Evolutionary conservation across 2,797 vertebrate genomes (phyloP), one percentile per base, ranked within the genome.

Genomic region (Characodon lateralis): DNA sequence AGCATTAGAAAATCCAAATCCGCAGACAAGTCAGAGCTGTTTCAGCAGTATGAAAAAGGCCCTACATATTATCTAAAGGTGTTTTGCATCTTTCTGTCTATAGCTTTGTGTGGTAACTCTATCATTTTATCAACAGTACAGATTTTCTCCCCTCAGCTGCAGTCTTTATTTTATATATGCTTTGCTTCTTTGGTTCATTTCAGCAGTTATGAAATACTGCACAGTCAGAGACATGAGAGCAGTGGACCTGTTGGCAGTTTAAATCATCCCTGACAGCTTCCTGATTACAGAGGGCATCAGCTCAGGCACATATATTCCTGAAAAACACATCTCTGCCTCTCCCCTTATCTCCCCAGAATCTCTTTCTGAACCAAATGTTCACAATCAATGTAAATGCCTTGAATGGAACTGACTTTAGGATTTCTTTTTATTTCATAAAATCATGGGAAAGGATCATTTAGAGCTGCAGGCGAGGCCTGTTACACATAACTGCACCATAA

Each of bases 241-340:
- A 82, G 76, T 31, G 46, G 78, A 77, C 43, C 82, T 41, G 66
- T 81, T 78, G 73, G 18, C 81, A 75, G 86, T 81, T 89, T 90
- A 84, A 85, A 92, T 91, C 86, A 92, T 88, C 65, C 83, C 81
- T 91, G 92, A 87, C 93, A 93, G 83, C 68, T 87, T 82, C 41
- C 78, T 92, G 90, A 94, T 93, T 80, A 85, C 43, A 82, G 68
- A 76, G 80, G 61, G 85, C 87, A 84, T 91, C 86, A 70, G 76
- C 73, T 73, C 77, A 50, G 46, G 3, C 77, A 41, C 8, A 68
- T 58, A 55, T 56, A 56, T 41, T 66, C 71, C 61, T 86, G 78
- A 65, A 74, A 77, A 83, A 88, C 72, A 56, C 83, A 83, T 76
- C 72, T 81, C 65, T 71, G 74, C 74, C 31, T 73, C 24, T 68